Conservation (phyloP, 2,113 vertebrate genomes). For the Antennarius striatus region DNA sequence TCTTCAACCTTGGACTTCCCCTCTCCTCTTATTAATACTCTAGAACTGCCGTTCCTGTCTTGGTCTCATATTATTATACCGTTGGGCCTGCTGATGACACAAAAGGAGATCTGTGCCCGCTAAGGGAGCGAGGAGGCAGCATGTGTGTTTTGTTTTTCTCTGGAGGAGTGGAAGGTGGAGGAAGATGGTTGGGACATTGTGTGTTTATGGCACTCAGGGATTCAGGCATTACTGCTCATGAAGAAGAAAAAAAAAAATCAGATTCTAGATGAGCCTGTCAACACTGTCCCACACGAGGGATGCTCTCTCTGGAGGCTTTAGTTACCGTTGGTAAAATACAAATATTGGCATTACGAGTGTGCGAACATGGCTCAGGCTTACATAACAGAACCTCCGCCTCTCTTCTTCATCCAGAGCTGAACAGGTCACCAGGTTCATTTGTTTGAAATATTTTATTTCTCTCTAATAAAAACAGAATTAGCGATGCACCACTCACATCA, state of each 20-base stretch:
- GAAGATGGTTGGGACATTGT: constrained; percentile 15
- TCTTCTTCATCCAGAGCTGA: constrained; percentile 32
- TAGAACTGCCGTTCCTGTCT: background rate
- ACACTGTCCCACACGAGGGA: constrained; percentile 35
- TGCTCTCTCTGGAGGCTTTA: constrained; percentile 26
- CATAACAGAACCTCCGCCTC: constrained; percentile 53
- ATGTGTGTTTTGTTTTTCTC: constrained; percentile 46
- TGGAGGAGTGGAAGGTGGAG: constrained; percentile 33
- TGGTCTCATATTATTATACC: background rate
- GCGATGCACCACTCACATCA: too few relatives aligned
- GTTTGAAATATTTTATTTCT: background rate
- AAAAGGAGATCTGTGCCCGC: constrained; percentile 7
- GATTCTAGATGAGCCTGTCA: constrained; percentile 53
- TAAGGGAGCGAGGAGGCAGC: constrained; percentile 37
- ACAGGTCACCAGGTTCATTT: constrained; percentile 40
- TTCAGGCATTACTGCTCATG: constrained; percentile 42
- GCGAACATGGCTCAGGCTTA: constrained; percentile 47
- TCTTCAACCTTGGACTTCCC: constrained; percentile 22
- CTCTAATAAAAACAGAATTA: too few relatives aligned
- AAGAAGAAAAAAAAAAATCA: constrained; percentile 34
- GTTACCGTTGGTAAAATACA: constrained; percentile 52
- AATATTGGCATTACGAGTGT: constrained; percentile 51
- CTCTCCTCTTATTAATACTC: constrained; percentile 12
- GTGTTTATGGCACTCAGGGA: constrained; percentile 34
- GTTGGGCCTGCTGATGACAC: constrained; percentile 29